A percentile compares a stretch with the other conserved stretches of the same genome.
Evolutionary conservation across 2,888 invertebrate genomes (phyloP).

Genomic region (Cheilosia grossa): DNA sequence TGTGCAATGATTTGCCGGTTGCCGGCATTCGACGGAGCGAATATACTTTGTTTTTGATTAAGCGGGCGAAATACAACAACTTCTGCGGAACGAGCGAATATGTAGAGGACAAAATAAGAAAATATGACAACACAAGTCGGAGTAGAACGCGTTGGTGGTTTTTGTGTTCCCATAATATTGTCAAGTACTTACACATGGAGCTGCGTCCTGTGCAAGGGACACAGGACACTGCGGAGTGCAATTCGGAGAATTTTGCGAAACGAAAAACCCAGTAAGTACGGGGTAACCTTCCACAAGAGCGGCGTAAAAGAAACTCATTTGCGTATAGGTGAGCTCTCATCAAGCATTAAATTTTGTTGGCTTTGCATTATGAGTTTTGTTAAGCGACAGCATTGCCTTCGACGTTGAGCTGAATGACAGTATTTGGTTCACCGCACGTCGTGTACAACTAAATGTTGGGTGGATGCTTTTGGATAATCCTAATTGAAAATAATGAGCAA

Average conservation of each 20-base stretch:
- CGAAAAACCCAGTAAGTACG: slow-evolving; percentile 27
- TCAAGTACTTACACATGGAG: slow-evolving; percentile 51
- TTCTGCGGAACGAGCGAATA: slow-evolving; percentile 36
- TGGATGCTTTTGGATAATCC: neutral
- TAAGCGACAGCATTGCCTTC: neutral
- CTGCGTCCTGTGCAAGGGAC: slow-evolving; percentile 42
- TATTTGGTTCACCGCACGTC: slow-evolving; percentile 17
- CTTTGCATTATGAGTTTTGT: slow-evolving; percentile 43
- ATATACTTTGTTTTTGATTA: slow-evolving; percentile 68
- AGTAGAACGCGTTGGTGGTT: slow-evolving; percentile 45
- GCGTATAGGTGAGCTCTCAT: slow-evolving; percentile 30
- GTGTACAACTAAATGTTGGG: neutral
- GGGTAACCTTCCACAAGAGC: slow-evolving; percentile 53
- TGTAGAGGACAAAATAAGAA: slow-evolving; percentile 34
- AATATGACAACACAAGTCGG: neutral
- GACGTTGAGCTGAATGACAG: slow-evolving; percentile 10
- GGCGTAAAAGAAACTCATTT: slow-evolving; percentile 49
- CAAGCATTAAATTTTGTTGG: slow-evolving; percentile 55
- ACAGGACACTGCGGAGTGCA: slow-evolving; percentile 14
- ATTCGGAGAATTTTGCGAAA: slow-evolving; percentile 58
- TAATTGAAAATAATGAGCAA: too few relatives aligned
- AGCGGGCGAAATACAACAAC: slow-evolving; percentile 59
- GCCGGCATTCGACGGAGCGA: slow-evolving; percentile 38
- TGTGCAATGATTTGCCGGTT: slow-evolving; percentile 45
- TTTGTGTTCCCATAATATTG: slow-evolving; percentile 47